Evolutionary conservation across 2,113 vertebrate genomes (phyloP).

Genomic region (Megaceryle torquata): DNA sequence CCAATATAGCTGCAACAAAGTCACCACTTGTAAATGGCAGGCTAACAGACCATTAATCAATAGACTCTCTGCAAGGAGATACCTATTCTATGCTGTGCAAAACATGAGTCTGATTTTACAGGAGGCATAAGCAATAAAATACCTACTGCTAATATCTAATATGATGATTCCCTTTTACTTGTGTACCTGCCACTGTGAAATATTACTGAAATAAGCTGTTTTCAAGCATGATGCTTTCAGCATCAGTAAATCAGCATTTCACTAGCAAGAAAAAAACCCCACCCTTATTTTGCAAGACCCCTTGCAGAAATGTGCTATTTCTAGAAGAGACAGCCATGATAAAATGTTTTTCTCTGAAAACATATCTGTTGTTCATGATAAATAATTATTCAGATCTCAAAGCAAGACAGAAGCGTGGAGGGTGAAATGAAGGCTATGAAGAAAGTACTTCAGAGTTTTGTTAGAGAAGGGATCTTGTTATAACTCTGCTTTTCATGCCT

Average conservation of each 20-base stretch:
- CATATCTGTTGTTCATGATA: not conserved
- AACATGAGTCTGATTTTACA: constrained; percentile 35
- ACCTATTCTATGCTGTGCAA: not conserved
- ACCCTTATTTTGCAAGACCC: not conserved
- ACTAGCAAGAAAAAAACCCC: not conserved
- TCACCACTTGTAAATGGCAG: not conserved
- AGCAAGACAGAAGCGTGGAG: not conserved
- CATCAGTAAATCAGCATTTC: constrained; percentile 23
- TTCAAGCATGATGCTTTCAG: constrained; percentile 9
- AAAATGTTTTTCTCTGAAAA: not conserved
- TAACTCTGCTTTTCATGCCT: not conserved
- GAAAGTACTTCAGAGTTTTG: not conserved
- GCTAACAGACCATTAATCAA: constrained; percentile 41
- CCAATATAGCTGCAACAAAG: not conserved
- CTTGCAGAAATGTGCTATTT: not conserved
- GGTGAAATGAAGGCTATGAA: not conserved
- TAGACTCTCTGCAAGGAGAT: not conserved
- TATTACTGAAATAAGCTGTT: constrained; percentile 50
- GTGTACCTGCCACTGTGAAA: constrained; percentile 52
- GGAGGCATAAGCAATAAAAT: constrained; percentile 43
- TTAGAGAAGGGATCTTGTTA: not conserved
- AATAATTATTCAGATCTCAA: not conserved
- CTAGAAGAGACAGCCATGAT: not conserved
- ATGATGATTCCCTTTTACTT: constrained; percentile 40
- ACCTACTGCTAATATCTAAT: constrained; percentile 25